Conservation (phyloP, 2,113 vertebrate species). For the Phrynocephalus versicolor region DNA sequence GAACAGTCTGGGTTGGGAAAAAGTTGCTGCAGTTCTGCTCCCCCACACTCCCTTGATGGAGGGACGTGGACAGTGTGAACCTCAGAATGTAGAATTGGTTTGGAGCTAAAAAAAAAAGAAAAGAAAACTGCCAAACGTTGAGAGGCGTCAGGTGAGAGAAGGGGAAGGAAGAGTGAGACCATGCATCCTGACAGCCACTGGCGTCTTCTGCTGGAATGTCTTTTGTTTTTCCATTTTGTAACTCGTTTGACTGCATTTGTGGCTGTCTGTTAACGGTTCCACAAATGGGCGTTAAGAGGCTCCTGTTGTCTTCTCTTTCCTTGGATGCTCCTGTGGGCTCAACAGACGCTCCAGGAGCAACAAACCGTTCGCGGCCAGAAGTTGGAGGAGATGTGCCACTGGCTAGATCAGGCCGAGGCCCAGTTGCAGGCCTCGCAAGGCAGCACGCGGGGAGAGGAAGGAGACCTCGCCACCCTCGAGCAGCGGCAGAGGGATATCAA, state of each 20-base stretch:
- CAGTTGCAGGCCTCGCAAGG: slow-evolving; percentile 74
- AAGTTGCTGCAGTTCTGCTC: no score
- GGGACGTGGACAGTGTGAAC: background rate
- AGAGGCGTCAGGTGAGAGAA: background rate
- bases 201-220: slow-evolving; percentile 55
- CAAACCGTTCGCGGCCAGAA: slow-evolving; percentile 86
- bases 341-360: slow-evolving; percentile 90
- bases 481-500: slow-evolving; percentile 86
- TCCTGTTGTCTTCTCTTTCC: slow-evolving; percentile 49
- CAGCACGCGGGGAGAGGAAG: slow-evolving; percentile 38
- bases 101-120: background rate
- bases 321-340: slow-evolving; percentile 44
- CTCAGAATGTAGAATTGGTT: background rate
- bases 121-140: no score
- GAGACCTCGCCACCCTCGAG: slow-evolving; percentile 80
- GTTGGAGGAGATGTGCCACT: slow-evolving; percentile 84
- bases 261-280: background rate
- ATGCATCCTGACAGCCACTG: slow-evolving; percentile 62
- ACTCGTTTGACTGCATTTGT: background rate
- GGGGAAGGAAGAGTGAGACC: slow-evolving; percentile 31
- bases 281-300: slow-evolving; percentile 13
- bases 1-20: background rate
- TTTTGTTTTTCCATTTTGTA: no score
- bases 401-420: slow-evolving; percentile 83
- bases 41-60: no score